Percentiles rank a stretch among this genome's conserved stretches.
Evolutionary conservation across 2,888 invertebrate genomes (phyloP).

Genomic region (Neoscelio sp.): DNA sequence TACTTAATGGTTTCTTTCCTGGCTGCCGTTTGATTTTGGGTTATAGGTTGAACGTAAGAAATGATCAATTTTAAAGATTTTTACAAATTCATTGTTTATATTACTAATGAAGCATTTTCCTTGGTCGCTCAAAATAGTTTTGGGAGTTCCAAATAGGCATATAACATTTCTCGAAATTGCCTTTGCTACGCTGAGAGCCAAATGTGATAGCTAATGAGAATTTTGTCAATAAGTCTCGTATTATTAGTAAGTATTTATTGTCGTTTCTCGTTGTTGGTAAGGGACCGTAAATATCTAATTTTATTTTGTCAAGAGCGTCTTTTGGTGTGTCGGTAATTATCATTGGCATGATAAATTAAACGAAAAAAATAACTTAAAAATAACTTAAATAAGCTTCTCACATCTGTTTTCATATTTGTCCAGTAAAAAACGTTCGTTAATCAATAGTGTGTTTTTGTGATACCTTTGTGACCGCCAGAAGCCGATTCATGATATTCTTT

Average conservation of each 20-base stretch:
- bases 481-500: too few species aligned
- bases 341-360: too few species aligned
- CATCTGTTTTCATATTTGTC: too few species aligned
- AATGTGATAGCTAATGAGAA: neutral
- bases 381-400: too few species aligned
- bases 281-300: neutral
- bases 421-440: too few species aligned
- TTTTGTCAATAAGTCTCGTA: neutral
- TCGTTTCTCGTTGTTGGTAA: too few species aligned
- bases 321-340: too few species aligned
- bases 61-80: constrained; percentile 6
- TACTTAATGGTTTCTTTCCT: too few species aligned
- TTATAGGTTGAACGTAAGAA: neutral
- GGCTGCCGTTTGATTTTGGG: neutral
- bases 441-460: too few species aligned
- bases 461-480: too few species aligned
- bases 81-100: neutral
- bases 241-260: neutral
- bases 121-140: neutral
- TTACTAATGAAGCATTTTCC: neutral
- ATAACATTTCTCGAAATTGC: neutral
- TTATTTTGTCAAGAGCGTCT: too few species aligned
- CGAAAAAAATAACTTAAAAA: too few species aligned
- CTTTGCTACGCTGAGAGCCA: neutral
- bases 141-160: neutral